phyloP scores from a whole-genome alignment of 1,140 invertebrate genomes.

The Magallana gigas region DNA sequence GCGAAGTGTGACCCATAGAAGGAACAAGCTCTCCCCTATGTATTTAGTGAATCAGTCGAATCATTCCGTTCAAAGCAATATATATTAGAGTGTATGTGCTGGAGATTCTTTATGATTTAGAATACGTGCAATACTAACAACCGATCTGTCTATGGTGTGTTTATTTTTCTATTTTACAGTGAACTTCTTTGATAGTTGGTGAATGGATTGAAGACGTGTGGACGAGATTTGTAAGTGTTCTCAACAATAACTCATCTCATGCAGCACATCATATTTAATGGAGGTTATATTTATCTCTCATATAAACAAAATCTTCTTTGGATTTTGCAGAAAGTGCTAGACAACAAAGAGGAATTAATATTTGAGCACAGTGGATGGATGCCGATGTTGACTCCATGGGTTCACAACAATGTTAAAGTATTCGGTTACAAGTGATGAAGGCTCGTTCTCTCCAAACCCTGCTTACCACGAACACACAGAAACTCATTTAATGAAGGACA shows the following conservation, averaged over 20 bases:
- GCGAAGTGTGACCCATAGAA: neutral
- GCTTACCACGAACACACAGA: conserved; percentile 41
- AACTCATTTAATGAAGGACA: conserved; percentile 49
- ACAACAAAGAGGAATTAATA: too few relatives aligned
- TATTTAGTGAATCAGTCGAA: neutral
- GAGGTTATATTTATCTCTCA: too few relatives aligned
- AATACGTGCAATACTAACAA: conserved; percentile 16
- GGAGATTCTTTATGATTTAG: neutral
- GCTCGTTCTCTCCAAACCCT: conserved; percentile 60
- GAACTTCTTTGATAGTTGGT: neutral
- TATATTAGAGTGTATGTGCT: neutral
- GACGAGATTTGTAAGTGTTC: conserved; percentile 7
- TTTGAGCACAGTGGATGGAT: neutral
- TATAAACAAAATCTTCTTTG: too few relatives aligned
- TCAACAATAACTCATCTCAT: neutral
- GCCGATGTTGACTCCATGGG: neutral
- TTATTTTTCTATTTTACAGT: conserved; percentile 30
- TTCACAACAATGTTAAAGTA: conserved; percentile 63
- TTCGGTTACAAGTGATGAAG: conserved; percentile 59
- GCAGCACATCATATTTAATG: too few relatives aligned
- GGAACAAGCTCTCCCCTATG: neutral
- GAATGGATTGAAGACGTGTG: conserved; percentile 1
- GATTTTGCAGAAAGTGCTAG: too few relatives aligned
- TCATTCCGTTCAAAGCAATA: neutral
- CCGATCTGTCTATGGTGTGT: neutral